Percentiles rank a stretch among this genome's conserved stretches.
phyloP scores from a whole-genome alignment of 2,113 vertebrate genomes.

The Saguinus imperator region DNA sequence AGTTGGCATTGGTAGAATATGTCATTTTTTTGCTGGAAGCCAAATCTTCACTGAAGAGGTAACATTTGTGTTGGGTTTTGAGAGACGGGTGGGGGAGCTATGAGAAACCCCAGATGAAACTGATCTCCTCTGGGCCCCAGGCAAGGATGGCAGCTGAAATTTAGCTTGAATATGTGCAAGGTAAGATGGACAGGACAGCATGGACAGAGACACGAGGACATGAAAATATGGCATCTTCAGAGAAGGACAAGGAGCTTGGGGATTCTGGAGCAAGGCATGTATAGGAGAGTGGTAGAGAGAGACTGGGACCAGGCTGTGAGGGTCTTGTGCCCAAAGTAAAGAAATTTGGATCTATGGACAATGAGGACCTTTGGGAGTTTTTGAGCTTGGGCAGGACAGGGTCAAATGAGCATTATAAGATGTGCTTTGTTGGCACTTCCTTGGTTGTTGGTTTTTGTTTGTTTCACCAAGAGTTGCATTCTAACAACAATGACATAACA shows the following conservation, averaged over 20 bases:
- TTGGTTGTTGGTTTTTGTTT: background rate
- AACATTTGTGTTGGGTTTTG: background rate
- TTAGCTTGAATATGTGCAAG: background rate
- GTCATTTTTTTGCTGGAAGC: background rate
- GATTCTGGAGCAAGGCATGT: background rate
- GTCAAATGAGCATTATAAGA: background rate
- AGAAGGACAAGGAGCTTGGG: background rate
- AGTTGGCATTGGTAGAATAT: background rate
- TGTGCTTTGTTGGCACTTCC: background rate
- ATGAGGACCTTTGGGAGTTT: background rate
- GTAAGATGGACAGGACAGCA: background rate
- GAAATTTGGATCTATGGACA: background rate
- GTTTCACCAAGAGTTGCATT: background rate
- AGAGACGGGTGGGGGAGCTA: background rate
- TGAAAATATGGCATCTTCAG: background rate
- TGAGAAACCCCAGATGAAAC: slow-evolving; percentile 45
- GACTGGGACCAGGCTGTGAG: accelerated
- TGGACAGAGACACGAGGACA: background rate
- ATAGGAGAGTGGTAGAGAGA: background rate
- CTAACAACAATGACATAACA: background rate
- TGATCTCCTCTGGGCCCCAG: background rate
- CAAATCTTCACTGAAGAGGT: background rate
- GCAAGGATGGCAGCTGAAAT: background rate
- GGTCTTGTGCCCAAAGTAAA: background rate
- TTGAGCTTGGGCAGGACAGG: background rate